Evolutionary conservation across 2,113 vertebrate genomes (phyloP).

Genomic region (Microtus oregoni): DNA sequence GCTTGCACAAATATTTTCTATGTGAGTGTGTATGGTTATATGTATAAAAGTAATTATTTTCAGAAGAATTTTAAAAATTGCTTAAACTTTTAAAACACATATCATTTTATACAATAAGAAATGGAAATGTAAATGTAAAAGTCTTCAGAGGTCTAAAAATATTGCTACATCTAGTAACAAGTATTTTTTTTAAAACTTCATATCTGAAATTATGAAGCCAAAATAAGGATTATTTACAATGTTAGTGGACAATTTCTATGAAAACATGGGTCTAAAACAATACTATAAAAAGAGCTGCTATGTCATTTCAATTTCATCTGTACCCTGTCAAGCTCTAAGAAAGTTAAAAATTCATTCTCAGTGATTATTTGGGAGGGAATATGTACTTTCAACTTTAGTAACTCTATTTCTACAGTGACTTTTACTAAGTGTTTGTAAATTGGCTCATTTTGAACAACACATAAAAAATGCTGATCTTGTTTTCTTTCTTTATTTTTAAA

Average conservation of each 20-base stretch:
- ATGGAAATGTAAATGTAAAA: background rate
- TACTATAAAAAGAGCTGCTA: background rate
- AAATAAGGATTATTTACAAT: background rate
- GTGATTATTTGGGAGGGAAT: background rate
- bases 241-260: background rate
- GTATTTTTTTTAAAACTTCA: background rate
- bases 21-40: background rate
- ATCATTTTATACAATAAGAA: background rate
- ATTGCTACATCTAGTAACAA: background rate
- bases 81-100: background rate
- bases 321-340: background rate
- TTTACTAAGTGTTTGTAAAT: background rate
- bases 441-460: background rate
- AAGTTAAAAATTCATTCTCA: background rate
- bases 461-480: background rate
- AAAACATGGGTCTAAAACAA: background rate
- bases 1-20: background rate
- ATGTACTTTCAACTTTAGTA: background rate
- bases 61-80: background rate
- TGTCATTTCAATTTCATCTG: background rate
- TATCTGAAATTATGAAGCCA: background rate
- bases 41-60: background rate
- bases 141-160: background rate
- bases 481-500: slow-evolving; percentile 11
- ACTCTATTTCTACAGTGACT: background rate